phyloP scores from a whole-genome alignment of 2,888 invertebrate species.

The Papilio protenor region DNA sequence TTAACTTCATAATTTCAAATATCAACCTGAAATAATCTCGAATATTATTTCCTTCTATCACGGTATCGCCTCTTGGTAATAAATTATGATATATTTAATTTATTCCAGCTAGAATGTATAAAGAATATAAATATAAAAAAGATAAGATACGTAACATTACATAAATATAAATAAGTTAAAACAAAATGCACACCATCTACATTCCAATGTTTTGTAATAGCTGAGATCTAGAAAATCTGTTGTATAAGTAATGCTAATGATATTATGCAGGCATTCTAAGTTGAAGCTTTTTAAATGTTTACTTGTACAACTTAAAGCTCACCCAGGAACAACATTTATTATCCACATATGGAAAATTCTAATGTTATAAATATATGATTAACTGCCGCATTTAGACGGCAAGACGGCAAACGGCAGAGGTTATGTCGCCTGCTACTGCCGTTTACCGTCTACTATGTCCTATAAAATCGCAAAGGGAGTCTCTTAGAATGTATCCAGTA shows the following conservation, averaged over 20 bases:
- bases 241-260: constrained; percentile 31
- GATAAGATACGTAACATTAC: neutral
- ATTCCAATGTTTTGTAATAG: constrained; percentile 36
- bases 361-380: neutral
- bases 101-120: neutral
- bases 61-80: too few relatives aligned
- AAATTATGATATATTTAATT: neutral
- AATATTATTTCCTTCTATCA: neutral
- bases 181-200: constrained; percentile 7
- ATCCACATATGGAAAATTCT: neutral
- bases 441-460: too few relatives aligned
- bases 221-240: constrained; percentile 29
- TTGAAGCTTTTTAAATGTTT: constrained; percentile 36
- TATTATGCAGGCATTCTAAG: constrained; percentile 27
- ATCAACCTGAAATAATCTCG: neutral
- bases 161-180: neutral
- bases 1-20: neutral
- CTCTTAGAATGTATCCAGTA: too few relatives aligned
- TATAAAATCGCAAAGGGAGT: too few relatives aligned
- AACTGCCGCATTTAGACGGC: neutral
- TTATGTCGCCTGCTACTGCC: too few relatives aligned
- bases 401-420: neutral
- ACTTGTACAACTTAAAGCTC: constrained; percentile 17
- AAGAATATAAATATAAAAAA: neutral
- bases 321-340: neutral